Evolutionary conservation across 2,113 vertebrate genomes (phyloP).

Genomic region (Eulacestoma nigropectus): DNA sequence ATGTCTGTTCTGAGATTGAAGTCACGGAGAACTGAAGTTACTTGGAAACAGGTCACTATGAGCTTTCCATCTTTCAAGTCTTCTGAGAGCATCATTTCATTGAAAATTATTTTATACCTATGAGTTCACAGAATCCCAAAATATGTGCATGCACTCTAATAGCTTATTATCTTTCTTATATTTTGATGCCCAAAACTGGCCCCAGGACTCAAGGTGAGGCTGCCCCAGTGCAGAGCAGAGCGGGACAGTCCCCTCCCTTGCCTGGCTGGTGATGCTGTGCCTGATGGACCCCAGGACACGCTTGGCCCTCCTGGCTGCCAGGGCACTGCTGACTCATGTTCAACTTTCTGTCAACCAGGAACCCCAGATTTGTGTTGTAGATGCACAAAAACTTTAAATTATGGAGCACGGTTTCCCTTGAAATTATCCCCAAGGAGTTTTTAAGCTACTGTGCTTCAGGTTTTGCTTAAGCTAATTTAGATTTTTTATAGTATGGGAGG

Average conservation of each 20-base stretch:
- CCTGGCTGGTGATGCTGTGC: accelerated
- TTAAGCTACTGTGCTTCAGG: background rate
- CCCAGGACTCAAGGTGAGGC: background rate
- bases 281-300: accelerated
- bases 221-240: accelerated
- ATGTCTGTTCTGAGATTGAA: background rate
- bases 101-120: background rate
- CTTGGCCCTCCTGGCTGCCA: background rate
- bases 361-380: background rate
- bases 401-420: background rate
- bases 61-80: background rate
- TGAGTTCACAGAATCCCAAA: background rate
- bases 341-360: background rate
- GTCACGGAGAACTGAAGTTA: background rate
- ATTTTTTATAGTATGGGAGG: background rate
- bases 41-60: background rate
- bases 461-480: background rate
- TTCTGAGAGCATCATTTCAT: background rate
- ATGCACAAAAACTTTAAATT: background rate
- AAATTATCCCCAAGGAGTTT: background rate
- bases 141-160: background rate
- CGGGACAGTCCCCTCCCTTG: background rate
- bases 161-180: background rate
- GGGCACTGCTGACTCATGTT: background rate
- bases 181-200: accelerated